Evolutionary conservation across 1,140 invertebrate genomes (phyloP).

Genomic region (Drosophila murphyi): DNA sequence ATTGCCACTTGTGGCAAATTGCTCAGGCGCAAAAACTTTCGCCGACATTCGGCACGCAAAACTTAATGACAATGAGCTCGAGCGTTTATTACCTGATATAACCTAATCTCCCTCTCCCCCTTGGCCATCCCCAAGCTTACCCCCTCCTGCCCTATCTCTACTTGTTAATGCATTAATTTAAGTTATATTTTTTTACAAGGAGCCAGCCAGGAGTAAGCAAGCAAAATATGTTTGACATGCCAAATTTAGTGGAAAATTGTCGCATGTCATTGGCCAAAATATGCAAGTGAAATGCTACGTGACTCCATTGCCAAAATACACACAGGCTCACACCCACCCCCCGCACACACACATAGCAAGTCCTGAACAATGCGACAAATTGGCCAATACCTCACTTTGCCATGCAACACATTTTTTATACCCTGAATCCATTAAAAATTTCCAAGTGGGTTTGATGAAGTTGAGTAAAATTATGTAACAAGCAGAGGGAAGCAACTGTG

Average conservation of each 20-base stretch:
- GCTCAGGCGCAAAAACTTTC: constrained; percentile 60
- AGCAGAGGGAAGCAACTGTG: too few species aligned
- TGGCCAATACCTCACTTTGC: constrained; percentile 44
- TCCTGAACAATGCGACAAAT: constrained; percentile 65
- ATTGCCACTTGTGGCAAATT: constrained; percentile 78
- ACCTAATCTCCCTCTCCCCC: background rate
- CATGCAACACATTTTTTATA: background rate
- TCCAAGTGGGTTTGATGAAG: too few species aligned
- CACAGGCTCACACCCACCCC: too few species aligned
- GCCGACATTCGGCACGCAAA: constrained; percentile 64
- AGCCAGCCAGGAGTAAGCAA: background rate
- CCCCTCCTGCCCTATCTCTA: constrained; percentile 43
- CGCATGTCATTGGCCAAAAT: constrained; percentile 73
- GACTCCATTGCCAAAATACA: constrained; percentile 69
- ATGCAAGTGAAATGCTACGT: constrained; percentile 78
- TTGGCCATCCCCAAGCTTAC: background rate
- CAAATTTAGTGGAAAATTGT: constrained; percentile 82
- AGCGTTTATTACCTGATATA: constrained; percentile 71
- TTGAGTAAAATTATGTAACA: too few species aligned
- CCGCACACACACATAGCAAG: constrained; percentile 7
- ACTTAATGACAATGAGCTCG: constrained; percentile 55
- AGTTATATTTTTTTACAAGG: constrained; percentile 53
- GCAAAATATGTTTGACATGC: constrained; percentile 77
- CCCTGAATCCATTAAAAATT: too few species aligned
- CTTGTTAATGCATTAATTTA: constrained; percentile 79